phyloP scores from a whole-genome alignment of 2,797 vertebrate genomes.

The Parauchenoglanis ngamensis region DNA sequence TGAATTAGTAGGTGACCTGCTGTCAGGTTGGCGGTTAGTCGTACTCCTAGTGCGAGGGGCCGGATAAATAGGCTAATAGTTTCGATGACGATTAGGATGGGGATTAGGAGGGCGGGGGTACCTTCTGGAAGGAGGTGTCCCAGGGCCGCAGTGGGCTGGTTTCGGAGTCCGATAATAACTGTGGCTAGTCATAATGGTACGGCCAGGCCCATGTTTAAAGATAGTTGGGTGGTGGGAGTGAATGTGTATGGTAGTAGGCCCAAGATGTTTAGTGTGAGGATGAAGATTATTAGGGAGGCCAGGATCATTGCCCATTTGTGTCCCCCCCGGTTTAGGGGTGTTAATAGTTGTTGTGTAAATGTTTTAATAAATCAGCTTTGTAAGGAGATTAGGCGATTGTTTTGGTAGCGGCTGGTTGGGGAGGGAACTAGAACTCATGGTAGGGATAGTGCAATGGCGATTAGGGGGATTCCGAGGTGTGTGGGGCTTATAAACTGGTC shows the following conservation, averaged over 20 bases:
- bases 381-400: rapidly evolving
- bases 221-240: slow-evolving; percentile 56
- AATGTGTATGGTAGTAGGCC: slow-evolving; percentile 55
- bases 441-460: rapidly evolving
- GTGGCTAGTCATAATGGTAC: slow-evolving; percentile 42
- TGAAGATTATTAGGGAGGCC: rapidly evolving
- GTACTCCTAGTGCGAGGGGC: slow-evolving; percentile 33
- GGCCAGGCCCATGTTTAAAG: slow-evolving; percentile 15
- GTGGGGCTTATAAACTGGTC: slow-evolving; percentile 58
- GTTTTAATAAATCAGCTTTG: slow-evolving; percentile 41
- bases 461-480: rapidly evolving
- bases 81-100: slow-evolving; percentile 53
- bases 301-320: slow-evolving; percentile 54
- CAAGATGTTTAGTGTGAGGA: slow-evolving; percentile 15
- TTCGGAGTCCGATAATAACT: slow-evolving; percentile 36
- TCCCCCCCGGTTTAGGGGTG: rapidly evolving
- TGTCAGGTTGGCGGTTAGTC: slow-evolving; percentile 60
- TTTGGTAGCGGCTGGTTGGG: rapidly evolving
- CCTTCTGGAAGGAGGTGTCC: slow-evolving; percentile 61
- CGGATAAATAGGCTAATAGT: slow-evolving; percentile 64
- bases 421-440: rapidly evolving
- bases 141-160: neutral
- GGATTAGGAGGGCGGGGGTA: neutral
- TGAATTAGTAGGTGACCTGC: slow-evolving; percentile 32
- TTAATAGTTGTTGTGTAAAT: slow-evolving; percentile 13